phyloP scores from a whole-genome alignment of 1,140 invertebrate species.

The Hesperophylax magnus region DNA sequence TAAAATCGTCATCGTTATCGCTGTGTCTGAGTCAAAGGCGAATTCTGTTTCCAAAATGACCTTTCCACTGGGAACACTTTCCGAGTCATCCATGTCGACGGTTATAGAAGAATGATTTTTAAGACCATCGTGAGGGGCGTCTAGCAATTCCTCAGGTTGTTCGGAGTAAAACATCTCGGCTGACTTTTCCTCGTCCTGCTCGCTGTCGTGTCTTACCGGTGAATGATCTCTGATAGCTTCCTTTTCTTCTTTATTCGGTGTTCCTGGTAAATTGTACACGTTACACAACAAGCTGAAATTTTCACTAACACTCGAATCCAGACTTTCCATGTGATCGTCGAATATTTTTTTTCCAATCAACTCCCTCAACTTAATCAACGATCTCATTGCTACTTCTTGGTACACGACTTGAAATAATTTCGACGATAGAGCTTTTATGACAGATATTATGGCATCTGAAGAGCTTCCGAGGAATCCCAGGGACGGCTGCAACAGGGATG shows the following conservation, averaged over 20 bases:
- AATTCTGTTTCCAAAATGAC: conserved; percentile 86
- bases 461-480: conserved; percentile 64
- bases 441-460: conserved; percentile 64
- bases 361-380: conserved; percentile 77
- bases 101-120: conserved; percentile 39
- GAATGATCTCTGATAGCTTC: neutral
- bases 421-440: conserved; percentile 75
- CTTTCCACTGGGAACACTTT: conserved; percentile 65
- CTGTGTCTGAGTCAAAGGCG: conserved; percentile 81
- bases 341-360: conserved; percentile 77
- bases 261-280: conserved; percentile 69
- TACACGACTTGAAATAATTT: conserved; percentile 77
- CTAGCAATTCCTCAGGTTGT: neutral
- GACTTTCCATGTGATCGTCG: conserved; percentile 67
- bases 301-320: conserved; percentile 71
- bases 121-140: neutral
- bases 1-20: conserved; percentile 85
- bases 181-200: neutral
- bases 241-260: conserved; percentile 60
- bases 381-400: conserved; percentile 78
- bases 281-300: conserved; percentile 79
- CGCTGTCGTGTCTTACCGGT: neutral
- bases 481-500: conserved; percentile 73
- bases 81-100: conserved; percentile 49
- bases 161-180: conserved; percentile 13